These are phyloP conservation scores for Premnoplex brunnescens DNA, from an alignment of 2,797 vertebrate species.

Conservation along the genomic window DNA sequence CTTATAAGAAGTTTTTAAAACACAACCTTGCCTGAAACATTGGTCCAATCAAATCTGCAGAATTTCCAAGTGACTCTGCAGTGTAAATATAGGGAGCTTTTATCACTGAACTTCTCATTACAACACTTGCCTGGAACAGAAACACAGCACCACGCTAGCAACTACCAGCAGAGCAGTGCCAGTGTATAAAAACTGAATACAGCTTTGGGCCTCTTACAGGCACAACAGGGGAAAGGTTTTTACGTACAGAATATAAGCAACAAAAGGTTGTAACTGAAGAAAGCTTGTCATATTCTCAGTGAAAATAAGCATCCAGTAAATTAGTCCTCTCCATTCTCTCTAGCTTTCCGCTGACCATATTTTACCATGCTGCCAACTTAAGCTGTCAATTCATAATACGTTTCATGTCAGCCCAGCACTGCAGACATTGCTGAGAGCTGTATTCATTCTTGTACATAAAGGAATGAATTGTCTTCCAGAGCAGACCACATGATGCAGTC, in stretches of 20 bases:
- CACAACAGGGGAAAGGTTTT: background rate
- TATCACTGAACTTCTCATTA: background rate
- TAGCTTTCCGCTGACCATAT: background rate
- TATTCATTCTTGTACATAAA: slow-evolving; percentile 14
- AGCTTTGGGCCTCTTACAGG: background rate
- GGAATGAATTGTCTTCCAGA: slow-evolving; percentile 27
- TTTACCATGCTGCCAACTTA: background rate
- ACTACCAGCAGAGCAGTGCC: background rate
- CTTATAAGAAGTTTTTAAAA: background rate
- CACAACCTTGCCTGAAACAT: background rate
- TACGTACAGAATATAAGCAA: background rate
- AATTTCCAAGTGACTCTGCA: background rate
- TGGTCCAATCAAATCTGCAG: background rate
- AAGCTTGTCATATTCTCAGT: background rate
- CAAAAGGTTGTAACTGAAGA: background rate
- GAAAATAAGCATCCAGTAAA: background rate
- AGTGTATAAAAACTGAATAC: background rate
- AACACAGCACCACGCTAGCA: background rate
- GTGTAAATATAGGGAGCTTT: background rate
- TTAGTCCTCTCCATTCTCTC: background rate
- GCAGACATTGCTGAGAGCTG: slow-evolving; percentile 2
- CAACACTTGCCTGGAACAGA: background rate
- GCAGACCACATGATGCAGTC: slow-evolving; percentile 12
- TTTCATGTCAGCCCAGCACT: background rate
- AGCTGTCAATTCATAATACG: background rate